Percentiles rank a stretch among this genome's conserved stretches.
These are phyloP conservation scores for Aradophagus sp. DNA, from an alignment of 1,140 invertebrate species.

Conservation along the genomic window DNA sequence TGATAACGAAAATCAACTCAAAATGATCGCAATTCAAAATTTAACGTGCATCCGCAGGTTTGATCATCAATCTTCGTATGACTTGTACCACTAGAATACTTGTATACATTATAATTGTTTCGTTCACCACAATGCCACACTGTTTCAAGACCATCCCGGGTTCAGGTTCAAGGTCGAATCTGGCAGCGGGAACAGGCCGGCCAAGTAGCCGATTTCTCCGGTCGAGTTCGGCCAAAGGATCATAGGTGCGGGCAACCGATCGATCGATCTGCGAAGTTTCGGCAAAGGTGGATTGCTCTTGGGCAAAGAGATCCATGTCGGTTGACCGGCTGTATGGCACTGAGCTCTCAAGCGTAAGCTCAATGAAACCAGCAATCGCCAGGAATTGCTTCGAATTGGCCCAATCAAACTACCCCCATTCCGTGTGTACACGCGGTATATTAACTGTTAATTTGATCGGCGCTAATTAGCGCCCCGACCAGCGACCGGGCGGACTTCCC, in stretches of 20 bases:
- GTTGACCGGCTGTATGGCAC: conserved; percentile 70
- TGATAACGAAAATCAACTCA: no score
- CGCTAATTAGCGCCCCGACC: conserved; percentile 67
- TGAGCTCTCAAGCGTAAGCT: conserved; percentile 72
- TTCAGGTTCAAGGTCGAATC: no score
- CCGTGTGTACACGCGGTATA: conserved; percentile 72
- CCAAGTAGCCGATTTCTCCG: background rate
- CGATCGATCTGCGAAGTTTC: conserved; percentile 18
- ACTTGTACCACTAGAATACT: no score
- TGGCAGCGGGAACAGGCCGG: no score
- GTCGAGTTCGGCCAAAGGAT: background rate
- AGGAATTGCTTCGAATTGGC: conserved; percentile 77
- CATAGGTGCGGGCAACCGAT: conserved; percentile 7
- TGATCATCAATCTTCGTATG: no score
- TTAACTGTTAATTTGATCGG: conserved; percentile 73
- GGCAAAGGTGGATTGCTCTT: conserved; percentile 50
- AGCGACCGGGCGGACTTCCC: conserved; percentile 28
- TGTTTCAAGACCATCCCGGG: background rate
- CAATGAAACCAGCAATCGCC: conserved; percentile 76
- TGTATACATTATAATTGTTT: no score
- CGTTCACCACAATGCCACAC: no score
- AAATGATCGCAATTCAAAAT: no score
- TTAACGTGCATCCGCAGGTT: no score
- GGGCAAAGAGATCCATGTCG: conserved; percentile 69
- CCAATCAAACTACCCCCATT: conserved; percentile 76